Conservation (phyloP, 2,888 invertebrate species). For the Trimorus sp. region DNA sequence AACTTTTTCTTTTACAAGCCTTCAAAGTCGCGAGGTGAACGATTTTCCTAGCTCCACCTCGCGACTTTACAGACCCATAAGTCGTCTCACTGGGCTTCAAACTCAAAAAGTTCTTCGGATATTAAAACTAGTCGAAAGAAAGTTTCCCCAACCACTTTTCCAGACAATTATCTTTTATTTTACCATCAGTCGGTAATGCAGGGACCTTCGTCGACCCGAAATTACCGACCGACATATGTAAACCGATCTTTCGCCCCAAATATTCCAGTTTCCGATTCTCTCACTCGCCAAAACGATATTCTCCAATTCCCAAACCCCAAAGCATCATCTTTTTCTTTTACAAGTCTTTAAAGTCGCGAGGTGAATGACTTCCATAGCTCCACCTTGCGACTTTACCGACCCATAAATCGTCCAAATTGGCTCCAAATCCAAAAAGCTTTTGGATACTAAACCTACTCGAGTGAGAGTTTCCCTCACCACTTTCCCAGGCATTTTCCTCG, state of each 20-base stretch:
- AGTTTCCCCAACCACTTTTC: not conserved
- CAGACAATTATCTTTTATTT: no score
- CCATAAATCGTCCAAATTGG: no score
- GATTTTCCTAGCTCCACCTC: no score
- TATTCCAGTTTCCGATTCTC: not conserved
- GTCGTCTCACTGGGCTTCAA: no score
- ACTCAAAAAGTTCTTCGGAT: not conserved
- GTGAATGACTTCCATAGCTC: no score
- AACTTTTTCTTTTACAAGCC: no score
- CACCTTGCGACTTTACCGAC: no score
- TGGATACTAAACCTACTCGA: constrained; percentile 2
- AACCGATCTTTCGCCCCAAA: not conserved
- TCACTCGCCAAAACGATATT: not conserved
- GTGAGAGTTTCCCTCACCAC: not conserved
- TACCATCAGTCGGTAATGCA: constrained; percentile 14
- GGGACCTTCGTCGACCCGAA: constrained; percentile 1
- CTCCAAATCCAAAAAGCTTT: no score
- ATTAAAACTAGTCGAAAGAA: constrained; percentile 4
- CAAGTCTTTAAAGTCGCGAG: no score
- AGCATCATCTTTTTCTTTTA: not conserved
- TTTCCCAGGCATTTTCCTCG: not conserved
- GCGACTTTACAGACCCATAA: no score
- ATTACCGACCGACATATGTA: constrained; percentile 2
- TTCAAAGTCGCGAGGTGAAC: no score
- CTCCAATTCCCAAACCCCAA: not conserved